Conservation (phyloP, 2,113 vertebrate genomes). For the Lophochroa leadbeateri region DNA sequence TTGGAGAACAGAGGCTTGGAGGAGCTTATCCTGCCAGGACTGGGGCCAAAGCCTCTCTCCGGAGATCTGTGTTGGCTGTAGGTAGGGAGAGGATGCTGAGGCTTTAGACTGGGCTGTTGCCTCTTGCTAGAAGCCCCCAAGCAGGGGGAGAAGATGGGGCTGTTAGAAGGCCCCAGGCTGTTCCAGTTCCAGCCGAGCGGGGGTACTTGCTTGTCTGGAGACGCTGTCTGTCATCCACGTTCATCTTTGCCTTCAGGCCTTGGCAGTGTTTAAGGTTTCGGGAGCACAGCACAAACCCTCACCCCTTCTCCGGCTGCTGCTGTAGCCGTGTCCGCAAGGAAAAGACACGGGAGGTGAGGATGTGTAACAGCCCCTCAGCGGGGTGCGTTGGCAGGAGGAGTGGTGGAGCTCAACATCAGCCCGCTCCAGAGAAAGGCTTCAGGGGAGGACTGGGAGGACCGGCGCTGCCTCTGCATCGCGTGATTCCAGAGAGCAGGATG, state of each 20-base stretch:
- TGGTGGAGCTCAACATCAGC: background rate
- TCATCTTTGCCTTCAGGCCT: fast-evolving
- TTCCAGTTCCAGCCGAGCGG: fast-evolving
- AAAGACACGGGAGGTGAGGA: background rate
- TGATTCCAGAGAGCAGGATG: fast-evolving
- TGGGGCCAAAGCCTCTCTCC: background rate
- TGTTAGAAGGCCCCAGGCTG: fast-evolving
- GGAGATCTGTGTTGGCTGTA: background rate
- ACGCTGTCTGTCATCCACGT: fast-evolving
- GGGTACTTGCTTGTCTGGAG: background rate
- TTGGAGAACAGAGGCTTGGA: too few relatives aligned
- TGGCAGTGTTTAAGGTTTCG: background rate
- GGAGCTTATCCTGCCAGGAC: too few relatives aligned
- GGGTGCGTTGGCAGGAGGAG: background rate
- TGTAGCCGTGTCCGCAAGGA: background rate
- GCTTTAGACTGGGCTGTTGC: background rate
- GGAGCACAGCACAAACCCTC: background rate
- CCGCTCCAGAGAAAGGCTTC: fast-evolving
- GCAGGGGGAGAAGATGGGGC: background rate
- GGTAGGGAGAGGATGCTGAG: background rate
- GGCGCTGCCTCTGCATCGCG: fast-evolving
- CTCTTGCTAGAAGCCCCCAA: background rate
- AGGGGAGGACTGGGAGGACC: fast-evolving
- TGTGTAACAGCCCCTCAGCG: fast-evolving
- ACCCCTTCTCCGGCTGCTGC: background rate